Conservation (phyloP, 2,113 vertebrate genomes). For the Crotalus horridus region DNA sequence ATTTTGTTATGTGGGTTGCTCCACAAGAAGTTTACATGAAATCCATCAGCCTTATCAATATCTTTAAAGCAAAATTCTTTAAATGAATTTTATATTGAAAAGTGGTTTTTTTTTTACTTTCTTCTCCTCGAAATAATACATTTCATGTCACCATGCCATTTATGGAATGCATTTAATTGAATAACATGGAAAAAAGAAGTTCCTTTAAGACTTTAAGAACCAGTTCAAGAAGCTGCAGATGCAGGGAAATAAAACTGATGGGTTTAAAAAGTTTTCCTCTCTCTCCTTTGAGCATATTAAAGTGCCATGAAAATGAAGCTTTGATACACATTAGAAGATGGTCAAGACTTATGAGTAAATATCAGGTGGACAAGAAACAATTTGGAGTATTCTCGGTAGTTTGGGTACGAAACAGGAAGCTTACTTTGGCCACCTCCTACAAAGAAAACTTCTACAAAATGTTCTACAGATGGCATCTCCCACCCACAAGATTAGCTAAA, state of each 20-base stretch:
- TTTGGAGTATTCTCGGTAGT: background rate
- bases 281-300: background rate
- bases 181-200: conserved; percentile 40
- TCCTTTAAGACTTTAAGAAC: conserved; percentile 44
- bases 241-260: conserved; percentile 33
- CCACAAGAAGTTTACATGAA: conserved; percentile 49
- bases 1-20: conserved; percentile 51
- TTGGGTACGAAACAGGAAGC: background rate
- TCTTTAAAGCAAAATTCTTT: no score
- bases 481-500: no score
- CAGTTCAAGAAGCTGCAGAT: conserved; percentile 45
- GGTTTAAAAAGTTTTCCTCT: background rate
- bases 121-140: conserved; percentile 62
- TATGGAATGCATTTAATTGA: conserved; percentile 59
- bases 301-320: background rate
- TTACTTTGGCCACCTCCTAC: no score
- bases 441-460: no score
- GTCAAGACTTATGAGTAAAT: background rate
- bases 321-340: background rate
- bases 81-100: conserved; percentile 62
- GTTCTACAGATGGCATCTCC: no score
- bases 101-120: conserved; percentile 66
- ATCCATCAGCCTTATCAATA: conserved; percentile 64
- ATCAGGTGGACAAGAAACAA: background rate
- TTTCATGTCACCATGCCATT: conserved; percentile 57